Evolutionary conservation across 2,113 vertebrate genomes (phyloP).

Genomic region (Plectropomus leopardus): DNA sequence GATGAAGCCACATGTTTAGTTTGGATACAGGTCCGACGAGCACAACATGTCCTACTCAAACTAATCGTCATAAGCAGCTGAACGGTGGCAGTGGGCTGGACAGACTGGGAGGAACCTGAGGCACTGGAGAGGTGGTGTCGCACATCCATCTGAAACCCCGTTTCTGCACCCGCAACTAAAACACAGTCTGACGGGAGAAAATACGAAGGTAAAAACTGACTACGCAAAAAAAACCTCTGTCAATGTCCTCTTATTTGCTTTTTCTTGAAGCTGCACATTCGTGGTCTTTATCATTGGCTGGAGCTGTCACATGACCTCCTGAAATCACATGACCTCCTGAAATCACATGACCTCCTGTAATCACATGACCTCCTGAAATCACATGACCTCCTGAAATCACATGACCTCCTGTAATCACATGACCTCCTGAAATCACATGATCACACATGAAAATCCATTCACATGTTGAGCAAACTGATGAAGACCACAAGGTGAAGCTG

Average conservation of each 20-base stretch:
- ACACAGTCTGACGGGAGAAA: neutral
- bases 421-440: neutral
- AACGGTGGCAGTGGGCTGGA: constrained; percentile 19
- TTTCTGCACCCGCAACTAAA: neutral
- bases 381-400: neutral
- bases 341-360: neutral
- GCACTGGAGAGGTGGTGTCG: constrained; percentile 36
- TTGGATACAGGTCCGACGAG: constrained; percentile 19
- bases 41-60: constrained; percentile 27
- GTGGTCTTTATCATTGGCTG: neutral
- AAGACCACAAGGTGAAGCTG: neutral
- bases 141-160: constrained; percentile 12
- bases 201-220: too few species aligned
- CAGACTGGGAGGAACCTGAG: constrained; percentile 42
- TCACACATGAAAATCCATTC: too few species aligned
- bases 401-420: neutral
- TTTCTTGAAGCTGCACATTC: neutral
- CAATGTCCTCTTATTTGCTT: too few species aligned
- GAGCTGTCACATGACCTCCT: neutral
- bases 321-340: neutral
- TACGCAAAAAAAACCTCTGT: too few species aligned
- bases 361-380: neutral
- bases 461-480: neutral
- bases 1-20: constrained; percentile 12
- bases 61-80: neutral